Percentiles rank a stretch among this genome's conserved stretches.
Conservation (phyloP, 64 coral and sea anemone species). For the Catalaphyllia jardinei region DNA sequence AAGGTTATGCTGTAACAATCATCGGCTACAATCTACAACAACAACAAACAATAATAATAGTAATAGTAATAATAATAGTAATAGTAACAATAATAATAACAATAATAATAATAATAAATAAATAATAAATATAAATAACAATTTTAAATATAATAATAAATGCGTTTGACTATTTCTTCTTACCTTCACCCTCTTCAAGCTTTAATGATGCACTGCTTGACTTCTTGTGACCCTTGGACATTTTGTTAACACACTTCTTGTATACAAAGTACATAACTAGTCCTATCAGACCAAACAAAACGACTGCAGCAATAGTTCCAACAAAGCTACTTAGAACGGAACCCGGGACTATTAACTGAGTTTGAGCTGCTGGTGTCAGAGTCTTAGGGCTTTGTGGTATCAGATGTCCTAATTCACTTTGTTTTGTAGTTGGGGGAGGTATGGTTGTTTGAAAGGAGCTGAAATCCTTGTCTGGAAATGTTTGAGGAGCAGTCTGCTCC, state of each 20-base stretch:
- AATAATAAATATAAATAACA: too few species aligned
- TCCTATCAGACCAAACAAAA: background rate
- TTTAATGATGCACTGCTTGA: background rate
- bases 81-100: too few species aligned
- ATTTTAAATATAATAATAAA: background rate
- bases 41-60: too few species aligned
- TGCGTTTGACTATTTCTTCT: background rate
- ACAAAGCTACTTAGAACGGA: background rate
- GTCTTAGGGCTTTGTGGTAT: background rate
- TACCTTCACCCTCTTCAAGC: background rate
- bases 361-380: background rate
- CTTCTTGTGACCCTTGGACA: background rate
- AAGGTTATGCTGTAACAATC: too few species aligned
- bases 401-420: background rate
- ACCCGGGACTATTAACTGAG: background rate
- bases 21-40: too few species aligned
- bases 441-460: background rate
- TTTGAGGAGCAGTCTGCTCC: background rate
- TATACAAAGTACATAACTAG: background rate
- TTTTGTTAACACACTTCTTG: background rate
- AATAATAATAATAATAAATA: too few species aligned
- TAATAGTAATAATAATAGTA: too few species aligned
- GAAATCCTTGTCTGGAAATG: background rate
- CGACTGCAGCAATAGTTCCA: background rate
- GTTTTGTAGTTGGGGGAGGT: background rate